Conservation (phyloP, 2,888 invertebrate species). For the Troglohyphantes excavatus region DNA sequence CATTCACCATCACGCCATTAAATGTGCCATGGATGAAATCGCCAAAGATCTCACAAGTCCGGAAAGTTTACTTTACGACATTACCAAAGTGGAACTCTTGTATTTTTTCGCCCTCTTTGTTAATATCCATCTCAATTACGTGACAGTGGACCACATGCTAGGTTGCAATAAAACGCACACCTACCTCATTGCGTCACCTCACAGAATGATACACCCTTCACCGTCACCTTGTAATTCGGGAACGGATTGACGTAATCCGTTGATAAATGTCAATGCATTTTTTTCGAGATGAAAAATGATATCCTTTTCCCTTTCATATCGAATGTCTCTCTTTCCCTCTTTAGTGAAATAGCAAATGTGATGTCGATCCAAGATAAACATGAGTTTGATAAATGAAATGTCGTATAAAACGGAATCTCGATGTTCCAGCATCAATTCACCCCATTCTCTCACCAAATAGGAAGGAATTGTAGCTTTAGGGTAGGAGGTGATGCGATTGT, state of each 20-base stretch:
- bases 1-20: not conserved
- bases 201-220: too few species aligned
- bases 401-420: not conserved
- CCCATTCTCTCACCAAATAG: not conserved
- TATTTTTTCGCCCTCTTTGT: conserved; percentile 21
- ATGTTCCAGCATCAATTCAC: not conserved
- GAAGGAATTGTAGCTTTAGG: not conserved
- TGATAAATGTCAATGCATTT: not conserved
- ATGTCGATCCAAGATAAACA: not conserved
- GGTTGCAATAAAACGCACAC: not conserved
- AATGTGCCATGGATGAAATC: not conserved
- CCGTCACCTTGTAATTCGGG: too few species aligned
- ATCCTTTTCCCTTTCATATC: conserved; percentile 11
- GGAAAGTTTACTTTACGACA: not conserved
- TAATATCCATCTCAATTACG: not conserved
- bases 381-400: not conserved
- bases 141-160: not conserved
- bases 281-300: conserved; percentile 1
- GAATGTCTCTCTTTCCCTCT: not conserved
- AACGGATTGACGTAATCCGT: not conserved
- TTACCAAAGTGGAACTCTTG: not conserved
- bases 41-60: conserved; percentile 3
- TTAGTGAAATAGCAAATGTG: conserved; percentile 3
- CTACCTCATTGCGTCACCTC: conserved; percentile 3
- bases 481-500: not conserved